Evolutionary conservation across 2,113 vertebrate species (phyloP), one percentile per base, ranked within the genome.

Genomic region (Phyllostomus discolor): DNA sequence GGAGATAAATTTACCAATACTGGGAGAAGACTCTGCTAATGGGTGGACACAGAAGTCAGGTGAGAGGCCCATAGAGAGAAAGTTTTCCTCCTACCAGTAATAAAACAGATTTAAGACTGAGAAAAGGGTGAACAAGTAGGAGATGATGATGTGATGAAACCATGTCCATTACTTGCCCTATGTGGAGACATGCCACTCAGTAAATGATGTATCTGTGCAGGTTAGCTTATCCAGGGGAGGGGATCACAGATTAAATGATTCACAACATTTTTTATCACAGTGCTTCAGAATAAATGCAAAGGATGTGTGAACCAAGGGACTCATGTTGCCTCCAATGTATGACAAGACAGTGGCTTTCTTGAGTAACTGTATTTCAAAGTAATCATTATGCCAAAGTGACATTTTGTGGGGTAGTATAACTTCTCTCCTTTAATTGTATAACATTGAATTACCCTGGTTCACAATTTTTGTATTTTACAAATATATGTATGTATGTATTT

Each of bases 1-100:
- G 41, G 85, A 97, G 83, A 80, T 94, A 12, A 96, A 75, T 81
- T 97, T 96, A 72, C 95, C 95, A 4, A 59, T 91, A 22, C 31
- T 97, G 28, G 88, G 91, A 7, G 50, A 52, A 62, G 52, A 19
- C 66, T 94, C 54, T 86, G 78, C 26, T 89, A 66, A 19, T 83
- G 75, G 86, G 82, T 81, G 43, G 81, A 35, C 48, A 94, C 85
- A 2, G 76, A 88, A 15, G 67, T 82, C 84, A 94, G n/a, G 43
- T 83, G 86, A 41, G 85, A 89, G 43, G 66, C 73, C 28, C 83
- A 66, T 33, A 5, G 5, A 33, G 28, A 66, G 62, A 66, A 66
- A 26, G 28, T 33, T 33, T 31, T 17, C 64, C 20, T 62, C 10
- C 72, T 79, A 7, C 52, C 50, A 4, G 41, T 31, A 5, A 62